Conservation (phyloP, 2,888 invertebrate species). For the Xanthorhoe designata region DNA sequence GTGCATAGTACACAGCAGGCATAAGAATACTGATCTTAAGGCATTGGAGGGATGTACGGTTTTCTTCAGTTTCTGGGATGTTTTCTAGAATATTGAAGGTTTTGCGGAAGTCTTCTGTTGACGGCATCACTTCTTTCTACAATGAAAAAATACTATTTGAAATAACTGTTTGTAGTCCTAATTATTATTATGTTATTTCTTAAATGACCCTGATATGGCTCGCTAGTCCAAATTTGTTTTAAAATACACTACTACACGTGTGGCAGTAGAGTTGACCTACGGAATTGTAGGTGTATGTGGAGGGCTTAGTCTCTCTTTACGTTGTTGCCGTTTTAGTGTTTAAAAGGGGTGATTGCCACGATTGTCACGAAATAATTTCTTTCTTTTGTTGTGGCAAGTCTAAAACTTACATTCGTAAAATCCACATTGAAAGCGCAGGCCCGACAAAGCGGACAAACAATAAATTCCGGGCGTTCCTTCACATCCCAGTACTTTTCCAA, state of each 20-base stretch:
- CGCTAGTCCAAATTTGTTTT: too few relatives aligned
- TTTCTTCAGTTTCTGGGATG: constrained; percentile 36
- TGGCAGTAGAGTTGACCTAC: too few relatives aligned
- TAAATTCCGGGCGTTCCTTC: constrained; percentile 56
- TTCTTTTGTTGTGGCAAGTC: too few relatives aligned
- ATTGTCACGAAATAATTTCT: too few relatives aligned
- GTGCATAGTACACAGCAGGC: constrained; percentile 53
- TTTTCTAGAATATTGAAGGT: constrained; percentile 48
- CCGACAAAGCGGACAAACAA: constrained; percentile 70
- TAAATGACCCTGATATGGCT: too few relatives aligned
- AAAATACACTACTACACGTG: too few relatives aligned
- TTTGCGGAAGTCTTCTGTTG: constrained; percentile 56
- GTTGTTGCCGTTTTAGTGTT: too few relatives aligned
- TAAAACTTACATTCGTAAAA: constrained; percentile 66
- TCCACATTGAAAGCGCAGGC: constrained; percentile 53
- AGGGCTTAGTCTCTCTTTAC: too few relatives aligned
- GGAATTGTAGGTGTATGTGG: too few relatives aligned
- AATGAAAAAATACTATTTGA: not conserved
- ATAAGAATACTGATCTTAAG: constrained; percentile 54
- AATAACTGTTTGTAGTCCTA: too few relatives aligned
- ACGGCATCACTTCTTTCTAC: constrained; percentile 49
- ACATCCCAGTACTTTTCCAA: constrained; percentile 61
- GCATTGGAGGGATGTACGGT: constrained; percentile 38
- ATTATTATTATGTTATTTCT: too few relatives aligned
- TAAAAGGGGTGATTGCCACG: too few relatives aligned